phyloP scores from a whole-genome alignment of 2,888 invertebrate genomes.

The Drosophila setosimentum region DNA sequence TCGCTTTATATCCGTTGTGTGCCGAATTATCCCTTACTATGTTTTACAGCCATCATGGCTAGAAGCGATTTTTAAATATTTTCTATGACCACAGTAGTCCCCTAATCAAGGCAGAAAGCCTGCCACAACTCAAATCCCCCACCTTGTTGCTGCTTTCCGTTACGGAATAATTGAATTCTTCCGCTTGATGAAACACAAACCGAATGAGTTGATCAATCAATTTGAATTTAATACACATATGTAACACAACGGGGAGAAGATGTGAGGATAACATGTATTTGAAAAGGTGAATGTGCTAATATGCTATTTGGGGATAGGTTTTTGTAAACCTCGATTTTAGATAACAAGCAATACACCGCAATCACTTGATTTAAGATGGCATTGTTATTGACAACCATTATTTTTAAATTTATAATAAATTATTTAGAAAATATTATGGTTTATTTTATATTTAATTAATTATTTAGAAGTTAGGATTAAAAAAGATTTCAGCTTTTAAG shows the following conservation, averaged over 20 bases:
- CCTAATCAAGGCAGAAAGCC: background rate
- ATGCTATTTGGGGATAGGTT: background rate
- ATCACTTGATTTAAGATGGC: background rate
- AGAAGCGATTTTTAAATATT: conserved; percentile 1
- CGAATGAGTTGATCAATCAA: conserved; percentile 75
- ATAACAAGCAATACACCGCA: background rate
- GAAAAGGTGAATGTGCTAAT: background rate
- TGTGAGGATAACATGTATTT: conserved; percentile 28
- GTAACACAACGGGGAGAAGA: conserved; percentile 12
- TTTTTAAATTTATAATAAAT: background rate
- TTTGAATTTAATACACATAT: conserved; percentile 45
- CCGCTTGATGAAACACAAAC: conserved; percentile 72
- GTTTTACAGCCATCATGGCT: background rate
- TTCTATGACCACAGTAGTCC: background rate
- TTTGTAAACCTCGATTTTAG: background rate
- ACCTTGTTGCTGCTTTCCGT: conserved; percentile 52
- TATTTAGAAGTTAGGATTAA: background rate
- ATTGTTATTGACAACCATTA: background rate
- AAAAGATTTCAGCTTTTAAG: background rate
- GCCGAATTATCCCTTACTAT: background rate
- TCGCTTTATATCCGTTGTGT: background rate
- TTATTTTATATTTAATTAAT: background rate
- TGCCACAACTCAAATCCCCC: conserved; percentile 4
- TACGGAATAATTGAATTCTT: conserved; percentile 78
- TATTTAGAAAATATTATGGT: background rate